Conservation (phyloP, 2,888 invertebrate genomes). For the Pediacus dermestoides region DNA sequence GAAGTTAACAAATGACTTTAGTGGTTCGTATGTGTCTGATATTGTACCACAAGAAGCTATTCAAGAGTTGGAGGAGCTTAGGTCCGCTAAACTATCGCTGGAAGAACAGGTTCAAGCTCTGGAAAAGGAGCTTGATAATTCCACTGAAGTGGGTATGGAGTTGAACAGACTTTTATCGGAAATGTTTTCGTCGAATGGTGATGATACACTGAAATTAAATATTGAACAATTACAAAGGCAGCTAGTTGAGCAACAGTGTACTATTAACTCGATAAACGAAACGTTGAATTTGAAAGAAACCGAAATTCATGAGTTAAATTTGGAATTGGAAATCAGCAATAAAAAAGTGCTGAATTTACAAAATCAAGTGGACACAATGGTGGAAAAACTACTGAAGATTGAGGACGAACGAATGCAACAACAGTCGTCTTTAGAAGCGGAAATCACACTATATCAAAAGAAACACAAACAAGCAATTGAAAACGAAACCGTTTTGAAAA, state of each 20-base stretch:
- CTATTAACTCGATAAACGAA: conserved; percentile 54
- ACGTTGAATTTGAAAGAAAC: conserved; percentile 53
- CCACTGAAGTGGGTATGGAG: conserved; percentile 77
- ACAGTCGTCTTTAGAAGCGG: conserved; percentile 45
- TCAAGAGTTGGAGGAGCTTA: conserved; percentile 58
- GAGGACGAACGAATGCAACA: conserved; percentile 48
- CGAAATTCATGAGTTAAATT: conserved; percentile 54
- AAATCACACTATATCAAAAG: conserved; percentile 33
- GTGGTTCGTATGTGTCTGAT: conserved; percentile 10
- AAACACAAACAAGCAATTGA: conserved; percentile 49
- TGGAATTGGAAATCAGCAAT: conserved; percentile 44
- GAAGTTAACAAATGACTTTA: conserved; percentile 36
- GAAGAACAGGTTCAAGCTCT: conserved; percentile 66
- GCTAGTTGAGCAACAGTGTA: conserved; percentile 61
- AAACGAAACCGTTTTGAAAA: conserved; percentile 54
- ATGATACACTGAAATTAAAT: conserved; percentile 58
- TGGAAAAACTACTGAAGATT: conserved; percentile 42
- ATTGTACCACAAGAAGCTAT: background rate
- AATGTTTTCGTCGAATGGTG: conserved; percentile 62
- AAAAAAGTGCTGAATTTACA: conserved; percentile 46
- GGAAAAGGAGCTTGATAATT: conserved; percentile 75
- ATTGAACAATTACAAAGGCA: conserved; percentile 65
- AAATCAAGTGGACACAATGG: conserved; percentile 45
- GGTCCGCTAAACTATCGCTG: conserved; percentile 51
- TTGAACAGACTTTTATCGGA: conserved; percentile 65